Evolutionary conservation across 2,888 invertebrate species (phyloP).

Genomic region (Elmis aenea): DNA sequence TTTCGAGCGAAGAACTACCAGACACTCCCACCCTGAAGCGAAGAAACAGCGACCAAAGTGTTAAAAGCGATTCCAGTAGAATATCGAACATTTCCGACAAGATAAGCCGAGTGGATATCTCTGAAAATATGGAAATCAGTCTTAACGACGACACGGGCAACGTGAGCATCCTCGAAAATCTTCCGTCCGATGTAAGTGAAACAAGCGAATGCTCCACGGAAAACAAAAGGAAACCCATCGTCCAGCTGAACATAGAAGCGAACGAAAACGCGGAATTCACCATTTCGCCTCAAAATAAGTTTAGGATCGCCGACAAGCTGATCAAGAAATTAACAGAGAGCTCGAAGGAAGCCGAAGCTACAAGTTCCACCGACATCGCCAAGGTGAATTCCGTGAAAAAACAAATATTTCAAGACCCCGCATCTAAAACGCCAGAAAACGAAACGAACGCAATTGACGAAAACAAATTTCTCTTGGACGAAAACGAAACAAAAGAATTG

Average conservation of each 20-base stretch:
- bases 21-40: slow-evolving; percentile 23
- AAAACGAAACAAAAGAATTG: slow-evolving; percentile 3
- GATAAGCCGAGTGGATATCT: slow-evolving; percentile 34
- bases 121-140: slow-evolving; percentile 37
- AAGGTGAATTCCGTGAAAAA: slow-evolving; percentile 3
- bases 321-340: slow-evolving; percentile 38
- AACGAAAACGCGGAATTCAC: slow-evolving; percentile 25
- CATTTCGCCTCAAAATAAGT: slow-evolving; percentile 34
- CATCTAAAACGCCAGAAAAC: background rate
- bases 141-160: slow-evolving; percentile 27
- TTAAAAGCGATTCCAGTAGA: slow-evolving; percentile 31
- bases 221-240: slow-evolving; percentile 28
- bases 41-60: slow-evolving; percentile 35
- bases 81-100: slow-evolving; percentile 33
- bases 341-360: no score
- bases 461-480: background rate
- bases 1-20: slow-evolving; percentile 12
- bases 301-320: slow-evolving; percentile 39
- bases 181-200: slow-evolving; percentile 11
- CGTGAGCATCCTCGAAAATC: slow-evolving; percentile 26
- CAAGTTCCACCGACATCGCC: slow-evolving; percentile 4
- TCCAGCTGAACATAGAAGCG: slow-evolving; percentile 32
- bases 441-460: background rate
- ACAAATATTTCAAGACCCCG: background rate
- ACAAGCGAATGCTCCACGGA: slow-evolving; percentile 7